Evolutionary conservation across 2,888 invertebrate genomes (phyloP).

Genomic region (Scaptomyza parva): DNA sequence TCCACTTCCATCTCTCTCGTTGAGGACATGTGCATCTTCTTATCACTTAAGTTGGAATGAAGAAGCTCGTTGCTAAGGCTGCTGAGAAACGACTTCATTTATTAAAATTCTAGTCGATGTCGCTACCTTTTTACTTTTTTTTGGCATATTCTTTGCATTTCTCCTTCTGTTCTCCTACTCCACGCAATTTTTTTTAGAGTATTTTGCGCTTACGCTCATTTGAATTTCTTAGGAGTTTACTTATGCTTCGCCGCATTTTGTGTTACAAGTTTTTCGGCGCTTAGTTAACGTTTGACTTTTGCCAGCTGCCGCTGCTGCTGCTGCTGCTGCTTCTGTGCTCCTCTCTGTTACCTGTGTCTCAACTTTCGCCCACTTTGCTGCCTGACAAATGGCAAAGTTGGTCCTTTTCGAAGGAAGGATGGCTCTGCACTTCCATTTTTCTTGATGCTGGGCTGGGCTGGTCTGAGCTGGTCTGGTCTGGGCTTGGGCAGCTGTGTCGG

Average conservation of each 20-base stretch:
- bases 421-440: conserved; percentile 14
- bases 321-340: conserved; percentile 6
- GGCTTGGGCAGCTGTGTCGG: conserved; percentile 46
- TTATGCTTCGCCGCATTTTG: conserved; percentile 74
- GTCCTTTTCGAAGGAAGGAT: conserved; percentile 48
- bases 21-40: conserved; percentile 26
- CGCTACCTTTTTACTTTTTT: conserved; percentile 21
- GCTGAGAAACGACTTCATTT: conserved; percentile 62
- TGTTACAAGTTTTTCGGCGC: conserved; percentile 77
- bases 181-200: conserved; percentile 16
- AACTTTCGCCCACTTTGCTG: conserved; percentile 7
- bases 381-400: conserved; percentile 56
- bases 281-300: conserved; percentile 79
- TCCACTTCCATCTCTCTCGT: neutral
- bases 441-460: too few relatives aligned
- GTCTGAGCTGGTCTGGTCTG: conserved; percentile 1
- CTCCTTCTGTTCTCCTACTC: conserved; percentile 10
- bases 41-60: conserved; percentile 13
- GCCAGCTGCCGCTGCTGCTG: conserved; percentile 43
- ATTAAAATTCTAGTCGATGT: conserved; percentile 63
- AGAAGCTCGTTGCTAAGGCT: conserved; percentile 28
- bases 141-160: conserved; percentile 16
- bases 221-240: conserved; percentile 77
- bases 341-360: neutral
- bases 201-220: conserved; percentile 72